These are phyloP conservation scores for Nineta flava DNA, from an alignment of 2,888 invertebrate species.

Conservation along the genomic window DNA sequence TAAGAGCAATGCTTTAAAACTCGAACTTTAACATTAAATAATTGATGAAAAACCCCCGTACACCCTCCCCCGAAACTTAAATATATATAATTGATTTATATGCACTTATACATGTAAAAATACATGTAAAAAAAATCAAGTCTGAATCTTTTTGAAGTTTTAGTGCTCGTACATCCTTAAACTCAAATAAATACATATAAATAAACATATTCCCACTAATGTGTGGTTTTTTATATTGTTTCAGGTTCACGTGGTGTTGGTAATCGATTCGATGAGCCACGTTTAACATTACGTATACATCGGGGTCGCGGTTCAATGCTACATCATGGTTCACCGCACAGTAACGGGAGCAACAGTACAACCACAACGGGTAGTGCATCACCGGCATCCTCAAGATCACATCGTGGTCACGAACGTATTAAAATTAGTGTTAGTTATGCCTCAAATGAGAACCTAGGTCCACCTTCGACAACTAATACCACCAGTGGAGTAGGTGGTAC, in stretches of 20 bases:
- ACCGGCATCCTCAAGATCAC: slow-evolving; percentile 38
- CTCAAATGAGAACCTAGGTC: slow-evolving; percentile 41
- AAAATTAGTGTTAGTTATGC: slow-evolving; percentile 79
- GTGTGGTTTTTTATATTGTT: slow-evolving; percentile 9
- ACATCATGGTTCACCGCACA: slow-evolving; percentile 45
- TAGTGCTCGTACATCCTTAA: no score
- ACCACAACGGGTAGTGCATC: slow-evolving; percentile 48
- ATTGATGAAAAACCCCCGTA: no score
- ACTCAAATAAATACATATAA: no score
- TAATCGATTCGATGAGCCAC: slow-evolving; percentile 72
- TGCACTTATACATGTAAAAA: no score
- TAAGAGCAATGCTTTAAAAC: no score
- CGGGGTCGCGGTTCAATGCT: slow-evolving; percentile 58
- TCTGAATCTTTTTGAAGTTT: no score
- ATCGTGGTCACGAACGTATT: slow-evolving; percentile 53
- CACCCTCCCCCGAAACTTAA: no score
- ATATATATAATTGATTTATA: no score
- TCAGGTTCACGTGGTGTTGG: slow-evolving; percentile 45
- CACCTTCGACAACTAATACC: slow-evolving; percentile 19
- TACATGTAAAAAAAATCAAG: no score
- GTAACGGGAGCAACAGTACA: slow-evolving; percentile 52
- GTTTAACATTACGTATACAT: slow-evolving; percentile 82
- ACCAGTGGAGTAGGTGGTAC: slow-evolving; percentile 15
- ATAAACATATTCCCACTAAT: no score
- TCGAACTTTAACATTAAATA: no score